Base-by-base conservation (phyloP, 2,113 vertebrate species). In the Tylochromis polylepis region DNA sequence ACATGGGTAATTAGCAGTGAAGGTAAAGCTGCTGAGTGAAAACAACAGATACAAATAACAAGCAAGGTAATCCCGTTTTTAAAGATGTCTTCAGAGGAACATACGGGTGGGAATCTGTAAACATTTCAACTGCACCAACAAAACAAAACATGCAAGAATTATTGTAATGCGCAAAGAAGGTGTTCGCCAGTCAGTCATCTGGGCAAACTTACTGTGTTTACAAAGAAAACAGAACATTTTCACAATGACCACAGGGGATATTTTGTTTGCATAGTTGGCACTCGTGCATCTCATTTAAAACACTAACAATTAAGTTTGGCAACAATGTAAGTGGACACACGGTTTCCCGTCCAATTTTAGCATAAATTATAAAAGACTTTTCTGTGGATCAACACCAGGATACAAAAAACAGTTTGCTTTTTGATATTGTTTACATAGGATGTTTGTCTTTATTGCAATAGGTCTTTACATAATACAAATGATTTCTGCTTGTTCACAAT, bases 1-100 rank as follows among this genome's bases (percentile, higher is more conserved):
- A 78, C 84, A 93, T 36, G 95, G 94, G 20, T 75, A 90, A 94
- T 95, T 94, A 90, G 87, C 84, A 85, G 60, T 79, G 84, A 94
- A 90, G 20, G 88, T 16, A 58, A 27, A 85, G 75, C 34, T 85
- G 92, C 55, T 67, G 91, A 95, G 87, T 89, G 93, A 94, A 84
- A 84, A n/a, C 81, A 18, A 85, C 41, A 83, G 72, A 87, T 24
- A 79, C 55, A 89, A 88, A 85, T 43, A 65, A 80, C n/a, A 79
- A 75, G 81, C 67, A 87, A 79, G 86, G 18, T 24, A 83, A 86
- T 20, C 43, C 38, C 0, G 3, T 34, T 56, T 81, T 86, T 29
- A 57, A 41, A 83, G 2, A 85, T 11, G 46, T 36, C 22, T 34
- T 51, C 10, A 56, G 6, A 43, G 6, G 24, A 57, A 65, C 18